A percentile compares a stretch with the other conserved stretches of the same genome.
phyloP scores from a whole-genome alignment of 2,113 vertebrate species.

The Hiodon alosoides region DNA sequence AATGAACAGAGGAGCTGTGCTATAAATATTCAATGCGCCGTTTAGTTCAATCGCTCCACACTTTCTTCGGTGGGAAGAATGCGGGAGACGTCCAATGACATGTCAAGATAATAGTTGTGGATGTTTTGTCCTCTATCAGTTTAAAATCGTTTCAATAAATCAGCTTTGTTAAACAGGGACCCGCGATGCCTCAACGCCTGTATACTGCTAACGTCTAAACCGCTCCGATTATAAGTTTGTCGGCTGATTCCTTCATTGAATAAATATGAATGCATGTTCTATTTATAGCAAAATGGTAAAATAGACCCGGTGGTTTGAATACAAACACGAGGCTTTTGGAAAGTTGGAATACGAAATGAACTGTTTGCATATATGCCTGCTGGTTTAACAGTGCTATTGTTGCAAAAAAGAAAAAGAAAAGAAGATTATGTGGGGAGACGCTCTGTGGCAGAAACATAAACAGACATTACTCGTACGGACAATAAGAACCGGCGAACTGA shows the following conservation, averaged over 20 bases:
- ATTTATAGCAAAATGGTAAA: background rate
- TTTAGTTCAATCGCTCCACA: constrained; percentile 19
- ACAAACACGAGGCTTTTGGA: background rate
- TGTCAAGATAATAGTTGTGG: background rate
- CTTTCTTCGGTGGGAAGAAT: constrained; percentile 3
- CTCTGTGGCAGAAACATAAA: background rate
- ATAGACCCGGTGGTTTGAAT: background rate
- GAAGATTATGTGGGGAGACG: background rate
- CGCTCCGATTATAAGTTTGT: too few species aligned
- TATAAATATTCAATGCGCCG: constrained; percentile 35
- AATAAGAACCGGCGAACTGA: background rate
- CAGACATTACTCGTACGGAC: background rate
- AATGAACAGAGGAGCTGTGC: constrained; percentile 21
- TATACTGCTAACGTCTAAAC: too few species aligned
- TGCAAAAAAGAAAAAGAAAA: background rate
- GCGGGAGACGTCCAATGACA: background rate
- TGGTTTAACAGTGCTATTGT: background rate
- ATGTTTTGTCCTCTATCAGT: background rate
- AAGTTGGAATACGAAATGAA: background rate
- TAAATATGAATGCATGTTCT: background rate
- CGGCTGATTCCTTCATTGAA: too few species aligned
- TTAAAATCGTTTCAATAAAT: background rate
- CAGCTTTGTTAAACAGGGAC: background rate
- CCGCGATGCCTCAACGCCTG: background rate
- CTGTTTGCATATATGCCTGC: background rate